Base-by-base conservation (phyloP, 2,888 invertebrate species). In the Agrilus mali region DNA sequence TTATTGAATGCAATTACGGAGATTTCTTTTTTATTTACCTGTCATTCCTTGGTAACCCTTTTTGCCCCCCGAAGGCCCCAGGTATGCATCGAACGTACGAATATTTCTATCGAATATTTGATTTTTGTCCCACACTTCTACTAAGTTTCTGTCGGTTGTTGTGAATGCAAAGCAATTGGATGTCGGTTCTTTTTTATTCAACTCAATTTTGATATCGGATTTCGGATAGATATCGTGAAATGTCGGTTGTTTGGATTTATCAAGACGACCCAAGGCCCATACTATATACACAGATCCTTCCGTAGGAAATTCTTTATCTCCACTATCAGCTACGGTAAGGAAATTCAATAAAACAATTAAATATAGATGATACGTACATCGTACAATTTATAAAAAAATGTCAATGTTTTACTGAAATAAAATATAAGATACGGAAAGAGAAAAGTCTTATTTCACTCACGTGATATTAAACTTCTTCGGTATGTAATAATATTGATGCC, bases 251-350 rank as follows among this genome's bases (percentile, higher is more conserved):
- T 77, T 77, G 52, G 77, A 80, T 20, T 75, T 71, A 63, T 87
- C 87, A 51, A 90, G 67, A 50, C 78, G 73, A 3, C 93, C 93
- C 43, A 90, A 66, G 1, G 90, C 88, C 92, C 92, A 93, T 43
- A 92, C 77, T 14, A 82, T 72, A 58, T 74, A 81, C 46, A 71
- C 65, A 0, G 73, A 67, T 13, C 56, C 52, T 51, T 81, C 77
- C 44, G 76, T 68, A 32, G 73, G 71, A 67, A 80, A 81, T 60
- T 80, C 80, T 58, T 78, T 82, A 59, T 90, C 89, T 27, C 86
- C 80, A 44, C 69, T 53, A 68, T 90, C 89, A 55, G 81, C 87
- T 86, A 60, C 3, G 64, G 60, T 45, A 37, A 17, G 42, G 35
- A 41, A 31, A 34, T n/a, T n/a, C n/a, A n/a, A n/a, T n/a, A n/a